Base-by-base conservation (phyloP, 2,113 vertebrate genomes). In the Labeo rohita region DNA sequence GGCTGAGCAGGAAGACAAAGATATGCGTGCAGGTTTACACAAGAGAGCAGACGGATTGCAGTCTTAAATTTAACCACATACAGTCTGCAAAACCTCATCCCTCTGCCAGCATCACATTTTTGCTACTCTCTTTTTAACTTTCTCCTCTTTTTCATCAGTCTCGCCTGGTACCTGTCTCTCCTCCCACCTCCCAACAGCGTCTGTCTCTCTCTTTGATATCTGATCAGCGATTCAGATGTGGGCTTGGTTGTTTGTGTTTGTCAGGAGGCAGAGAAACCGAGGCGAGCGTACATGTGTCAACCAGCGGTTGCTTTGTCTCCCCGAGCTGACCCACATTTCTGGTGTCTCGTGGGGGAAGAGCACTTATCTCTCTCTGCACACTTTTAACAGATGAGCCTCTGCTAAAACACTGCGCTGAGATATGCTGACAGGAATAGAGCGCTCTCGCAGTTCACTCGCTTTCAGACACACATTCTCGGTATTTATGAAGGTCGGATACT, bases 401-500 rank as follows among this genome's bases (percentile, higher is more conserved):
- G 79, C 59, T 78, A 54, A 80, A 84, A 84, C 63, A 16, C 83
- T 8, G n/a, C 47, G 12, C 28, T 43, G 59, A 86, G 70, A 85
- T 28, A 56, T 36, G 78, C 15, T 39, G 56, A 83, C 87, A 66
- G 63, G 79, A 74, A 86, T 76, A 47, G 54, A 54, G 84, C 23
- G n/a, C 66, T 39, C 66, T 18, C 34, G 2, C 84, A 72, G 45
- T 74, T 86, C 10, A 74, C 74, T 39, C 45, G 3, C 18, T 49
- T 15, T 50, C 49, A 49, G 50, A 61, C 54, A 18, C 43, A 79
- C 12, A 54, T n/a, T 70, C 10, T 63, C 39, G 21, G 39, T 47
- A 21, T 52, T 70, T 21, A 50, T 52, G 63, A 78, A 43, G 8
- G 70, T 72, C n/a, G 80, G 86, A 87, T 99, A 99, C 98, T 99